Base-by-base conservation (phyloP, 2,797 vertebrate genomes). In the Podargus strigoides region DNA sequence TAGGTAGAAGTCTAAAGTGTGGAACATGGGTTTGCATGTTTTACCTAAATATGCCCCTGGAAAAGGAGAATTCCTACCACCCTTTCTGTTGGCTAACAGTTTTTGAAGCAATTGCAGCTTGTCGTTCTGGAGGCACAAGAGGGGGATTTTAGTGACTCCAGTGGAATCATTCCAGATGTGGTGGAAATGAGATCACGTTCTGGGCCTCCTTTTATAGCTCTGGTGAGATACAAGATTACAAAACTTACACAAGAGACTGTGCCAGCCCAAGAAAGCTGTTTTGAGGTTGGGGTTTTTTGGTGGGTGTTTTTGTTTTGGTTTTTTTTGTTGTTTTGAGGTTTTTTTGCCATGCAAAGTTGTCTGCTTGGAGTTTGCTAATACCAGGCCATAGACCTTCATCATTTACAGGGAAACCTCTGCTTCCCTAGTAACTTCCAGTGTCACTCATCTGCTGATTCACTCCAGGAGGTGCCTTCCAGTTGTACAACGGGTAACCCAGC, bases 151-250 rank as follows among this genome's bases (percentile, higher is more conserved):
- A 89, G 91, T 28, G 75, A 87, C 72, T 95, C 30, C 20, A 50
- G 36, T 62, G 89, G 68, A 92, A 60, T 81, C 53, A 10, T 91
- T 90, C 91, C 96, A 91, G 70, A 88, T 76, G 91, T 84, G 76
- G 28, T 86, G 37, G 77, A 50, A 91, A 78, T 93, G 55, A 95
- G 44, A 76, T 93, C 90, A 89, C 1, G 0, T 60, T 76, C 77
- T 74, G 56, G 32, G 62, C 59, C 41, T 89, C 70, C 13, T 76
- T 94, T 90, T 88, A n/a, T 82, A 85, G 46, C 55, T 86, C 63
- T 87, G 74, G 52, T 88, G 88, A 88, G 78, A 52, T 76, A 82
- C 34, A 60, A 72, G 55, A 26, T n/a, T 52, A 80, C 60, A 78
- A 42, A 86, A 75, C 30, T 75, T 78, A 50, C 24, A 20, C 21